These are phyloP conservation scores for Melanargia galathea DNA, from an alignment of 2,888 invertebrate species.

Conservation along the genomic window DNA sequence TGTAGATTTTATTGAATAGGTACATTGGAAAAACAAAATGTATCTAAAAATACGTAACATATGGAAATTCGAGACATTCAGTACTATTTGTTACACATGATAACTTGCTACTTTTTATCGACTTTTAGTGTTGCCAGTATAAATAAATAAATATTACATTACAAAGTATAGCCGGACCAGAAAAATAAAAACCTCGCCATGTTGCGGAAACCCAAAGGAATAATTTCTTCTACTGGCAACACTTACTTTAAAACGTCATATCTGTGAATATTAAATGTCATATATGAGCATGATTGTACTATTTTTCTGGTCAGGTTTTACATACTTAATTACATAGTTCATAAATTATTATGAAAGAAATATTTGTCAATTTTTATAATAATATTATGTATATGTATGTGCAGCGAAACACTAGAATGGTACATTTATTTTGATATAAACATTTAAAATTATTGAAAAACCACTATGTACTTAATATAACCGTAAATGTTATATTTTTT, in stretches of 20 bases:
- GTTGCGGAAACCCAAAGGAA: too few relatives aligned
- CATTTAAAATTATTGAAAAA: neutral
- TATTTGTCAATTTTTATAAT: neutral
- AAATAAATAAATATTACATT: constrained; percentile 1
- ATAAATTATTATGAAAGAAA: too few relatives aligned
- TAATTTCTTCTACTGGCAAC: too few relatives aligned
- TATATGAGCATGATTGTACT: too few relatives aligned
- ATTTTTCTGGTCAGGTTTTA: too few relatives aligned
- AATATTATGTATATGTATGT: neutral
- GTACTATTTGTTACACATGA: constrained; percentile 42
- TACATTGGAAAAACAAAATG: constrained; percentile 48
- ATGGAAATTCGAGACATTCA: constrained; percentile 63
- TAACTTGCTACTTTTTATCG: constrained; percentile 11
- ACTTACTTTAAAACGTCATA: too few relatives aligned
- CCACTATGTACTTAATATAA: neutral
- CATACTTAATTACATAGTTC: too few relatives aligned
- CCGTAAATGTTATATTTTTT: neutral
- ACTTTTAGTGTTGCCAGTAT: constrained; percentile 6
- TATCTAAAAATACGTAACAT: constrained; percentile 60
- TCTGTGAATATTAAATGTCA: too few relatives aligned
- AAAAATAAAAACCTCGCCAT: too few relatives aligned
- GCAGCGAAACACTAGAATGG: neutral
- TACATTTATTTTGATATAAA: neutral
- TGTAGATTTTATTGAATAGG: constrained; percentile 44
- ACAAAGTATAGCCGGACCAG: neutral